phyloP scores from a whole-genome alignment of 2,888 invertebrate genomes.

The Neocrepidodera transversa region DNA sequence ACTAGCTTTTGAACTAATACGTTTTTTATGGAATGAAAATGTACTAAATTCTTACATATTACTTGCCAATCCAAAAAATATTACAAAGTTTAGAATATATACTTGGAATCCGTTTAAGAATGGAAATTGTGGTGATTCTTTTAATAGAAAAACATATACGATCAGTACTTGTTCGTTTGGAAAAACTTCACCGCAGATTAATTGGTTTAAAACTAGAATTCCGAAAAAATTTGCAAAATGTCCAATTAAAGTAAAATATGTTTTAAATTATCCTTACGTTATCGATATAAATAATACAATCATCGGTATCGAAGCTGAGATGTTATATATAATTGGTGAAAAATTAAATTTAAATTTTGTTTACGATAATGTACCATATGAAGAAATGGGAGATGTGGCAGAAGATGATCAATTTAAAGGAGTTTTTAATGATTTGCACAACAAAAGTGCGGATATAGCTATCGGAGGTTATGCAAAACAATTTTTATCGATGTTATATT shows the following conservation, averaged over 20 bases:
- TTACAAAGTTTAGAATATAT: slow-evolving; percentile 23
- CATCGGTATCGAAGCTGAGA: slow-evolving; percentile 15
- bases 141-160: background rate
- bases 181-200: background rate
- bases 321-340: slow-evolving; percentile 12
- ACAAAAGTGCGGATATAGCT: slow-evolving; percentile 25
- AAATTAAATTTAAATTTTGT: slow-evolving; percentile 12
- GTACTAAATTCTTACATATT: slow-evolving; percentile 24
- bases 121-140: slow-evolving; percentile 18
- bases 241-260: slow-evolving; percentile 18
- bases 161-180: slow-evolving; percentile 27
- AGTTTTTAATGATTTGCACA: slow-evolving; percentile 9
- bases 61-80: slow-evolving; percentile 17
- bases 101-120: slow-evolving; percentile 24
- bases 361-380: background rate
- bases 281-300: slow-evolving; percentile 2
- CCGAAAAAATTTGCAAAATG: slow-evolving; percentile 26
- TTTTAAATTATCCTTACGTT: slow-evolving; percentile 11
- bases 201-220: slow-evolving; percentile 23
- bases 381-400: background rate
- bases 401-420: background rate
- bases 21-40: slow-evolving; percentile 13
- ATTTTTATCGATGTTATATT: background rate
- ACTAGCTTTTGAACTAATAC: slow-evolving; percentile 26
- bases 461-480: slow-evolving; percentile 29